Conservation (phyloP, 2,888 invertebrate genomes). For the Sacculina carcini region DNA sequence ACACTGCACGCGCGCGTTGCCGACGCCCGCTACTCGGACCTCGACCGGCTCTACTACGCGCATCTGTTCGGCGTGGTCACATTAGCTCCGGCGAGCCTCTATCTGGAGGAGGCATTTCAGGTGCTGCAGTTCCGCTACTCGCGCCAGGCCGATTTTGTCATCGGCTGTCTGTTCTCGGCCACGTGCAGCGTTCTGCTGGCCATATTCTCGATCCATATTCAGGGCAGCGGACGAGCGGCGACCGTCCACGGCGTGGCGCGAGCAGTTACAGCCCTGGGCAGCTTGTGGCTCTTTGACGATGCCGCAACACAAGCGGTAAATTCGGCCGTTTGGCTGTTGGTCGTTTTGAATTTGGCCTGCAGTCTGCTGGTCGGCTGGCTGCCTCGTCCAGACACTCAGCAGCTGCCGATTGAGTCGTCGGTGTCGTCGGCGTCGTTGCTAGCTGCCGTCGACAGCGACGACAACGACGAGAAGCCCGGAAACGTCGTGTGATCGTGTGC, state of each 20-base stretch:
- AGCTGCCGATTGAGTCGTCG: too few species aligned
- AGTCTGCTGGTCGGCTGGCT: background rate
- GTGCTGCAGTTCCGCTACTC: constrained; percentile 16
- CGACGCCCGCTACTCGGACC: constrained; percentile 15
- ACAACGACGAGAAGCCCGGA: too few species aligned
- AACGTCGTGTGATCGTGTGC: too few species aligned
- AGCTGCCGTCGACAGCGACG: too few species aligned
- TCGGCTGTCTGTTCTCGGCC: constrained; percentile 16
- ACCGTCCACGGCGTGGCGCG: background rate
- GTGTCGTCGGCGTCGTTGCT: too few species aligned
- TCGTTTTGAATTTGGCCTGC: background rate
- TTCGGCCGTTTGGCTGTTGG: background rate
- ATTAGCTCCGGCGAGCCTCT: constrained; percentile 16
- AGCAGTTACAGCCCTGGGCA: background rate
- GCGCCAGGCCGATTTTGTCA: constrained; percentile 15
- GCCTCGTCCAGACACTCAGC: too few species aligned
- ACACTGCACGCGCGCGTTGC: constrained; percentile 15
- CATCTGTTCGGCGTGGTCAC: constrained; percentile 17
- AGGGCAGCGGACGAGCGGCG: background rate
- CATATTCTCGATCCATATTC: constrained; percentile 1
- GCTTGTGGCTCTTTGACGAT: background rate
- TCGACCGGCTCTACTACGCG: constrained; percentile 16
- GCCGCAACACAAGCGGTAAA: too few species aligned
- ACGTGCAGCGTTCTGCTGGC: constrained; percentile 14
- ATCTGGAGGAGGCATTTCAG: constrained; percentile 17